Percentiles rank a stretch among this genome's conserved stretches.
Conservation (phyloP, 2,113 vertebrate species). For the Eudyptes chrysolophus region DNA sequence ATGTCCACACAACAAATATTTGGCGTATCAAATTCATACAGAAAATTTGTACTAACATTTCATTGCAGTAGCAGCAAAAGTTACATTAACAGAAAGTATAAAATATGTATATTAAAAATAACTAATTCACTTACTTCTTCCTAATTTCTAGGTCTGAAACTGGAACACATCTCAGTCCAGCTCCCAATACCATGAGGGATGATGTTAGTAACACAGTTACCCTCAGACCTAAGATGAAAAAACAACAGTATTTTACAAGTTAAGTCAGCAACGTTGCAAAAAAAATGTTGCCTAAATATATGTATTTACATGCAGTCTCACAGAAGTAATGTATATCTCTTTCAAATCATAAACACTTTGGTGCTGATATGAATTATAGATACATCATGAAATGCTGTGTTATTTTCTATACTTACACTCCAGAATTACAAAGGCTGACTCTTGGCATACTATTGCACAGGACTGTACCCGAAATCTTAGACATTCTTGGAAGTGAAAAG, state of each 20-base stretch:
- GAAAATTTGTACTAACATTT: neutral
- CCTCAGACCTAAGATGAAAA: conserved; percentile 82
- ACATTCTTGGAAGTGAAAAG: neutral
- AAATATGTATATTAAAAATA: neutral
- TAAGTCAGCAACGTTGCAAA: neutral
- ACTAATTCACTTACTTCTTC: conserved; percentile 81
- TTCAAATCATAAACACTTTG: neutral
- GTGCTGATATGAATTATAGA: neutral
- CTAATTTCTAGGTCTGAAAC: conserved; percentile 80
- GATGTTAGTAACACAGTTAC: conserved; percentile 88
- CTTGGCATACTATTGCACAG: rapidly evolving
- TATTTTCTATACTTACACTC: neutral
- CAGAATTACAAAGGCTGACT: neutral
- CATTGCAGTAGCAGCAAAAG: neutral
- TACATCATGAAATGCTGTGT: neutral
- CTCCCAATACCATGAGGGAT: conserved; percentile 89
- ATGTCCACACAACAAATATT: neutral
- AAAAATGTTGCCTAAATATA: neutral
- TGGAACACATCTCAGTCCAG: conserved; percentile 86
- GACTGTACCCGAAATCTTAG: neutral
- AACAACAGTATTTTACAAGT: neutral
- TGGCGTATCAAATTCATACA: neutral
- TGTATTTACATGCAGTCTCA: neutral
- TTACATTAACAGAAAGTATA: neutral
- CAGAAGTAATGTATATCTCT: neutral